These are phyloP conservation scores for Epirrhoe tristata DNA, from an alignment of 2,888 invertebrate species.

Conservation along the genomic window DNA sequence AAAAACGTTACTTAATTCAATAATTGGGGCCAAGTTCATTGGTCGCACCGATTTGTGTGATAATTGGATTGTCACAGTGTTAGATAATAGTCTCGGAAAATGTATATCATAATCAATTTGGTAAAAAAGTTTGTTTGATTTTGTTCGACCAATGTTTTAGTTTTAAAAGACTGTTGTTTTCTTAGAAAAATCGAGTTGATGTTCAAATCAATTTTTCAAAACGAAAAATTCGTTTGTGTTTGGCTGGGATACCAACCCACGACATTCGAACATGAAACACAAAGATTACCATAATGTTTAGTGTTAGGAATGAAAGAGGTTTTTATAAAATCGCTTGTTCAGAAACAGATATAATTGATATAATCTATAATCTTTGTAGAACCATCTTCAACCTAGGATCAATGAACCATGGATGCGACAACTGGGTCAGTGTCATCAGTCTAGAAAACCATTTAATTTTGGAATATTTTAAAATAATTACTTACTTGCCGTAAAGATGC, in stretches of 20 bases:
- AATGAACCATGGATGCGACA: conserved; percentile 68
- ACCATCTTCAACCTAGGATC: conserved; percentile 57
- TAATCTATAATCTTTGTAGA: conserved; percentile 15
- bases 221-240: too few relatives aligned
- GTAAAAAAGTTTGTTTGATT: neutral
- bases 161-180: too few relatives aligned
- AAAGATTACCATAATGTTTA: too few relatives aligned
- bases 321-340: too few relatives aligned
- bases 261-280: too few relatives aligned
- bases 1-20: conserved; percentile 53
- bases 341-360: too few relatives aligned
- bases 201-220: too few relatives aligned
- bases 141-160: neutral
- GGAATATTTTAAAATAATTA: neutral
- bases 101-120: conserved; percentile 3
- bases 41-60: conserved; percentile 32
- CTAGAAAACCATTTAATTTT: neutral
- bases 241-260: too few relatives aligned
- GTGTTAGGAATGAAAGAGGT: too few relatives aligned
- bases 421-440: conserved; percentile 67
- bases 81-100: conserved; percentile 19
- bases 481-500: neutral
- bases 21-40: conserved; percentile 61
- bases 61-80: conserved; percentile 24
- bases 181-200: too few relatives aligned